Conservation (phyloP, 2,113 vertebrate species). For the Oryzias javanicus region DNA sequence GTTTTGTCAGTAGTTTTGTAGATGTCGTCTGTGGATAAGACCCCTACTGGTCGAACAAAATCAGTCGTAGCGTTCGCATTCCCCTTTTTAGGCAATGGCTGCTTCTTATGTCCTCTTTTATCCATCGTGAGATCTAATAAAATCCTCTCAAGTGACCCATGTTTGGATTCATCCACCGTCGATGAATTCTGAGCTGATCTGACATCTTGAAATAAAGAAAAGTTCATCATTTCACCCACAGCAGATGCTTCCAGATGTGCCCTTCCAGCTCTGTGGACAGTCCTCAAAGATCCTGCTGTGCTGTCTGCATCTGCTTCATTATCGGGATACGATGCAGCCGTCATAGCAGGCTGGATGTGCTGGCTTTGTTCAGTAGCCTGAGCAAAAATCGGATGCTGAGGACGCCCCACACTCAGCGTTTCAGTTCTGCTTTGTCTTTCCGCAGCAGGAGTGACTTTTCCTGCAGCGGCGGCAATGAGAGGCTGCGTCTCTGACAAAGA, state of each 20-base stretch:
- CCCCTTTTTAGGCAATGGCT: conserved; percentile 6
- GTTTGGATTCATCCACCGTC: conserved; percentile 2
- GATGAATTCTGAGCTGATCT: conserved; percentile 21
- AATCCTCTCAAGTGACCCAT: neutral
- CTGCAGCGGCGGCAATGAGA: conserved; percentile 5
- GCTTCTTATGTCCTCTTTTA: conserved; percentile 3
- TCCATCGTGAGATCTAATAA: neutral
- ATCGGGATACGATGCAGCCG: conserved; percentile 2
- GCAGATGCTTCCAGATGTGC: conserved; percentile 1
- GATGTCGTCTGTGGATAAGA: neutral
- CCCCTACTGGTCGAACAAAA: conserved; percentile 15
- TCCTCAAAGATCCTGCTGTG: conserved; percentile 11
- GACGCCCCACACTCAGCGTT: conserved; percentile 4
- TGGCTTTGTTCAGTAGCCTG: conserved; percentile 24
- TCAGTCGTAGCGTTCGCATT: conserved; percentile 15
- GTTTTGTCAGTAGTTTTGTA: conserved; percentile 13
- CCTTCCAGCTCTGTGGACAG: conserved; percentile 14
- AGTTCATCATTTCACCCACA: neutral
- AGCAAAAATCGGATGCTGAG: conserved; percentile 15
- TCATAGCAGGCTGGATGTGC: conserved; percentile 6
- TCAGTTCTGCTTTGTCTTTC: conserved; percentile 26
- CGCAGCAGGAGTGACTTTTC: conserved; percentile 10
- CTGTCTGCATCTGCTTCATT: conserved; percentile 10
- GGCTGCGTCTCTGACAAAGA: conserved; percentile 24
- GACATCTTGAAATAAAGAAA: conserved; percentile 21